A percentile compares a stretch with the other conserved stretches of the same genome.
phyloP scores from a whole-genome alignment of 2,888 invertebrate species.

The Lomographa bimaculata region DNA sequence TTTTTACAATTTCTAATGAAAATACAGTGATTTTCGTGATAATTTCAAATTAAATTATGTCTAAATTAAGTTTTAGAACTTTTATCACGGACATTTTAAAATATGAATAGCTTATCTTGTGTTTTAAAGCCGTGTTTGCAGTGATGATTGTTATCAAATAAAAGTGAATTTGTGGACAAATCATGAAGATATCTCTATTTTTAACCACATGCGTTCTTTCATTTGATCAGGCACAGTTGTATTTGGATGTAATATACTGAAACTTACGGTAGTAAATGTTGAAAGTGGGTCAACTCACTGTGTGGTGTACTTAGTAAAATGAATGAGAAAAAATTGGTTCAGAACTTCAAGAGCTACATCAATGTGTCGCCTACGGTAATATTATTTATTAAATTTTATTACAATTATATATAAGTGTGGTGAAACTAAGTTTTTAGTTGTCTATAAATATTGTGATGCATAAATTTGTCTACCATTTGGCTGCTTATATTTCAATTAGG shows the following conservation, averaged over 20 bases:
- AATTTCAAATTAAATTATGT: too few relatives aligned
- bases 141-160: conserved; percentile 70
- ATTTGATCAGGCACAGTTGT: conserved; percentile 15
- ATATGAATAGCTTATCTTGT: too few relatives aligned
- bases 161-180: conserved; percentile 52
- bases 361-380: conserved; percentile 72
- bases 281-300: conserved; percentile 64
- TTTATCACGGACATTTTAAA: too few relatives aligned
- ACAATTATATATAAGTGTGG: too few relatives aligned
- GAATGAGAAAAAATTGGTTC: conserved; percentile 80
- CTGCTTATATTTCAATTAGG: too few relatives aligned
- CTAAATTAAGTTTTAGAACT: neutral
- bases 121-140: conserved; percentile 39
- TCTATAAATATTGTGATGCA: too few relatives aligned
- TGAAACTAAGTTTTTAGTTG: too few relatives aligned
- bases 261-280: conserved; percentile 38
- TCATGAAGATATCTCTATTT: conserved; percentile 63
- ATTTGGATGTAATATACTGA: conserved; percentile 31
- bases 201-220: conserved; percentile 37
- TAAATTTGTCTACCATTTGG: too few relatives aligned
- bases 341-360: conserved; percentile 84
- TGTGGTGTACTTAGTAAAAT: conserved; percentile 64
- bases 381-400: too few relatives aligned
- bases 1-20: too few relatives aligned
- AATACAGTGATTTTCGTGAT: too few relatives aligned